phyloP scores from a whole-genome alignment of 2,888 invertebrate species.

The Microplitis manilae region DNA sequence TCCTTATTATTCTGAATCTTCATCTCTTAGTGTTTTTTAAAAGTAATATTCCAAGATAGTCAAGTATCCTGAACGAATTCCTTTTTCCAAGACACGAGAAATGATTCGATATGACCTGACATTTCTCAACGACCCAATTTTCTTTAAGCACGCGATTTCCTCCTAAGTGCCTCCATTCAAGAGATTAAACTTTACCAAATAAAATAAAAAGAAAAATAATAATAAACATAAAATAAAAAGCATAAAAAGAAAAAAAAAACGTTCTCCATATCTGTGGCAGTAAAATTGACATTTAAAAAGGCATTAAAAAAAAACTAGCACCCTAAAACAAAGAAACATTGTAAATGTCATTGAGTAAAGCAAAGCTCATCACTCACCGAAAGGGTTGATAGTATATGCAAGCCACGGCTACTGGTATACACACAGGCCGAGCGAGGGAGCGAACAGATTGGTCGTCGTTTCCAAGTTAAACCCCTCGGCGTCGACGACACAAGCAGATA shows the following conservation, averaged over 20 bases:
- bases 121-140: constrained; percentile 44
- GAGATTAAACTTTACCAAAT: constrained; percentile 30
- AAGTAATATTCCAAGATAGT: not conserved
- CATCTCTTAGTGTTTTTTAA: not conserved
- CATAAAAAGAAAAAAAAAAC: not conserved
- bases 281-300: not conserved
- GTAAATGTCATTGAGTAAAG: constrained; percentile 2
- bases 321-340: not conserved
- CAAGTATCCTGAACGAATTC: constrained; percentile 10
- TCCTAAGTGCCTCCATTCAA: constrained; percentile 39
- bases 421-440: constrained; percentile 35
- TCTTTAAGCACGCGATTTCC: constrained; percentile 38
- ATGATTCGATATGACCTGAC: constrained; percentile 38
- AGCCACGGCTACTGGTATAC: constrained; percentile 44
- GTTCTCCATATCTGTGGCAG: not conserved
- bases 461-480: constrained; percentile 60
- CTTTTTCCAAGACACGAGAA: constrained; percentile 22
- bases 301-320: not conserved
- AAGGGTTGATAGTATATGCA: constrained; percentile 48
- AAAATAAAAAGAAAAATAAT: constrained; percentile 4
- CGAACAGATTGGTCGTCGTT: constrained; percentile 64
- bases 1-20: not conserved
- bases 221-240: not conserved
- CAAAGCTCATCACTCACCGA: constrained; percentile 16
- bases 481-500: constrained; percentile 54